Evolutionary conservation across 2,888 invertebrate genomes (phyloP).

Genomic region (Chesias legatella): DNA sequence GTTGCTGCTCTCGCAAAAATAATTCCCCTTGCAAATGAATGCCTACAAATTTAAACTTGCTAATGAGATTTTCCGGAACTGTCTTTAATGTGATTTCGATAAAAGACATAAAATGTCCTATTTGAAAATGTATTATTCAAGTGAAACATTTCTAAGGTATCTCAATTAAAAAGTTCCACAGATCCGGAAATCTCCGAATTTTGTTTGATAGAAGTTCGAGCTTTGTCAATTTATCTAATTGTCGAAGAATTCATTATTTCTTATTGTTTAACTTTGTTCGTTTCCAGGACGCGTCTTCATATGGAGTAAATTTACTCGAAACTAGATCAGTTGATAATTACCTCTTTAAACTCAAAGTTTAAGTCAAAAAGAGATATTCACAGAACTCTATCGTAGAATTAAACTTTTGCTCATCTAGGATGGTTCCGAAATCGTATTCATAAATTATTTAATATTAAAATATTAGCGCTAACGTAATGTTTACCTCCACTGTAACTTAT

Average conservation of each 20-base stretch:
- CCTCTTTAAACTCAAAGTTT: no score
- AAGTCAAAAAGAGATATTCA: no score
- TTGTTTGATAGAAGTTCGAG: constrained; percentile 34
- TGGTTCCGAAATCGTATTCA: no score
- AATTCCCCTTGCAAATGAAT: no score
- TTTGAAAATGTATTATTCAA: constrained; percentile 21
- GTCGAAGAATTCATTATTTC: constrained; percentile 39
- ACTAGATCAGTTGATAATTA: no score
- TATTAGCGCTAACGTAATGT: no score
- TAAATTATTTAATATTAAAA: no score
- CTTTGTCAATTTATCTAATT: constrained; percentile 39
- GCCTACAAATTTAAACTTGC: neutral
- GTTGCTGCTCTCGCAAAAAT: no score
- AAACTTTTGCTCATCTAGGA: no score
- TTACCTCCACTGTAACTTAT: no score
- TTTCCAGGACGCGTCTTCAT: neutral
- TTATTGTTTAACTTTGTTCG: constrained; percentile 31
- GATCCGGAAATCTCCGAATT: constrained; percentile 36
- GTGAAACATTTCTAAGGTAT: constrained; percentile 22
- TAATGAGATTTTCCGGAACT: neutral
- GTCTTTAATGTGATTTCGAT: neutral
- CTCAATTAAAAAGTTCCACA: constrained; percentile 44
- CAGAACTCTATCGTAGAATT: no score
- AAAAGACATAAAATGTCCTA: neutral
- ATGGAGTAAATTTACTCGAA: no score